These are phyloP conservation scores for Bugula neritina DNA, from an alignment of 2,888 invertebrate species.

Conservation along the genomic window DNA sequence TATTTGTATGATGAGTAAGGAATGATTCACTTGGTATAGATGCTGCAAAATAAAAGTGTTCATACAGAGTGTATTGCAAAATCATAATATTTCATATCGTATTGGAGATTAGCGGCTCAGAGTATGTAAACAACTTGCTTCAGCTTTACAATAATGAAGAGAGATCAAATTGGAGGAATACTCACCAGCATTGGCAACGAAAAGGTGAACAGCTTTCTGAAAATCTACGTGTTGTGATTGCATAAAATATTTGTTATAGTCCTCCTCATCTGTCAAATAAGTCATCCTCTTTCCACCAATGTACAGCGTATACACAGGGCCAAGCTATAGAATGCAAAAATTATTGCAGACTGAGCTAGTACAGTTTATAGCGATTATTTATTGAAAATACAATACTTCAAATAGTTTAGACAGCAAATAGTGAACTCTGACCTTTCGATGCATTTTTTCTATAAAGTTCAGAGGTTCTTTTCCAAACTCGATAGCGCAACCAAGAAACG, in stretches of 20 bases:
- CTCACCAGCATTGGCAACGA: slow-evolving; percentile 42
- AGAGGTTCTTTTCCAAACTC: slow-evolving; percentile 44
- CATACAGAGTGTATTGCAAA: too few relatives aligned
- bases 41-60: slow-evolving; percentile 40
- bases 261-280: slow-evolving; percentile 40
- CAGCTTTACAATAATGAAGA: too few relatives aligned
- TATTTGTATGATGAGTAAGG: slow-evolving; percentile 40
- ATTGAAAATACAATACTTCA: too few relatives aligned
- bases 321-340: slow-evolving; percentile 36
- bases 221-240: slow-evolving; percentile 40
- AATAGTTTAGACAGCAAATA: too few relatives aligned
- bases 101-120: too few relatives aligned
- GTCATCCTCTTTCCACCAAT: slow-evolving; percentile 44
- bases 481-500: slow-evolving; percentile 46
- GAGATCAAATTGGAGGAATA: too few relatives aligned
- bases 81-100: too few relatives aligned
- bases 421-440: slow-evolving; percentile 39
- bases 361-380: too few relatives aligned
- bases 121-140: too few relatives aligned
- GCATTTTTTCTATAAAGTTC: slow-evolving; percentile 38
- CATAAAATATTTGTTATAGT: slow-evolving; percentile 40
- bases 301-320: slow-evolving; percentile 40
- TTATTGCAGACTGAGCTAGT: too few relatives aligned
- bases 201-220: slow-evolving; percentile 40
- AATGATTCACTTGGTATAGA: slow-evolving; percentile 38